Evolutionary conservation across 92 coral and sea anemone genomes (phyloP), one percentile per base, ranked within the genome.

Genomic region (Parazoanthus swiftii): DNA sequence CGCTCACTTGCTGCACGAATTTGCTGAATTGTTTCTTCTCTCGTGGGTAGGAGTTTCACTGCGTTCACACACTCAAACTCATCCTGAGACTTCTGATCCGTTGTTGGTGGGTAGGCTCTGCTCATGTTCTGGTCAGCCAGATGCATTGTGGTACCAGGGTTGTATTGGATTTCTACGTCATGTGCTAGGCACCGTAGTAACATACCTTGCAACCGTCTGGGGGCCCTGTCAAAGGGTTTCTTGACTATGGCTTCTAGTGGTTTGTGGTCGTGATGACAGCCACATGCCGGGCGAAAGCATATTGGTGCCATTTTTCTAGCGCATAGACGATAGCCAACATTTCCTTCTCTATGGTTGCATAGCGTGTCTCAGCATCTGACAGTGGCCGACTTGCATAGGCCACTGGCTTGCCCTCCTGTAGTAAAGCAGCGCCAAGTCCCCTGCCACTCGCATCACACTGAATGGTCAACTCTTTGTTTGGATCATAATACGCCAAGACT

Each of bases 371-470:
- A 1, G 88, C 37, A 73, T 89, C 91, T 21, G 88, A 73, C 48
- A 81, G 88, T 8, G 80, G 78, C 35, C 89, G 50, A 29, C 92
- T 85, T 35, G 91, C 91, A 43, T 85, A 78, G 6, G 91, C 91
- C 4, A 85, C 50, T 11, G 86, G 89, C 74, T 68, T 26, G 29
- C 89, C 91, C 38, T 89, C 91, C 59, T 89, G 86, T 76, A 89
- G 18, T 23, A 89, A 67, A 0, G 89, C 85, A 0, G 65, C 90
- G 43, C 90, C 90, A 15, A 89, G 71, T 43, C 89, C 89, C 33
- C 20, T 86, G 39, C 66, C 76, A 48, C 91, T 88, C 15, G 90
- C 88, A 83, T 92, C 92, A 38, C 92, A 89, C 90, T 92, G 94
- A 63, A 92, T 89, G 80, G 77, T 56, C 33, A 92, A 85, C 39